A percentile compares a stretch with the other conserved stretches of the same genome.
Conservation (phyloP, 2,888 invertebrate species). For the Psococerastis gibbosa region DNA sequence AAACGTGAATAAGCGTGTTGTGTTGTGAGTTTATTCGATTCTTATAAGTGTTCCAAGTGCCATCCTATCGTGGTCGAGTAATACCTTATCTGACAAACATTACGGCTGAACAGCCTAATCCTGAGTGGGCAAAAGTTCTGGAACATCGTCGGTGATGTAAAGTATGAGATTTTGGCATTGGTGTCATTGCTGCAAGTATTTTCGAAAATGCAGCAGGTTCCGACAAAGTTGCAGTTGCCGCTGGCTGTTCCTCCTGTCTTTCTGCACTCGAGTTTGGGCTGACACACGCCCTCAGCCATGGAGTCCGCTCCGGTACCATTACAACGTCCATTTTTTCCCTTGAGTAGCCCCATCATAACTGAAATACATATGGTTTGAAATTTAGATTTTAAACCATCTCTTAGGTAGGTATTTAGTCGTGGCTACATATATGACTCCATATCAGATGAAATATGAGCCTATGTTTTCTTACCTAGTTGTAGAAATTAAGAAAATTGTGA, state of each 20-base stretch:
- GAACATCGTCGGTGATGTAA: not conserved
- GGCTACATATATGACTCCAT: too few relatives aligned
- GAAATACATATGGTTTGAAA: too few relatives aligned
- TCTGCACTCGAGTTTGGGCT: conserved; percentile 10
- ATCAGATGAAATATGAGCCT: too few relatives aligned
- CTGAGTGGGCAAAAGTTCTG: conserved; percentile 31
- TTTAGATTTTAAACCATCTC: too few relatives aligned
- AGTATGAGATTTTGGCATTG: conserved; percentile 16
- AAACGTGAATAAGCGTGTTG: too few relatives aligned
- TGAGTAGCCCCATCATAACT: conserved; percentile 11
- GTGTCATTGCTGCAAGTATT: conserved; percentile 20
- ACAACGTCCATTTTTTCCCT: conserved; percentile 10
- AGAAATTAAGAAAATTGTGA: too few relatives aligned
- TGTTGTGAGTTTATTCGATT: too few relatives aligned
- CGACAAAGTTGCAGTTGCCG: conserved; percentile 3
- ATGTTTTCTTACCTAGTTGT: too few relatives aligned
- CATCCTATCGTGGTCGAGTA: too few relatives aligned
- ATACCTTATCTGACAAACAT: conserved; percentile 38
- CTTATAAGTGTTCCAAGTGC: too few relatives aligned
- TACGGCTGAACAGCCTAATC: conserved; percentile 36
- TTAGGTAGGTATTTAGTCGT: too few relatives aligned
- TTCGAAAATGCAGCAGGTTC: conserved; percentile 1
- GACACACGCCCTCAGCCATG: conserved; percentile 1
- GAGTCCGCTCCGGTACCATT: not conserved
- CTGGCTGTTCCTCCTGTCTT: conserved; percentile 1